These are phyloP conservation scores for Antheraea assamensis DNA, from an alignment of 2,888 invertebrate species.

Conservation along the genomic window DNA sequence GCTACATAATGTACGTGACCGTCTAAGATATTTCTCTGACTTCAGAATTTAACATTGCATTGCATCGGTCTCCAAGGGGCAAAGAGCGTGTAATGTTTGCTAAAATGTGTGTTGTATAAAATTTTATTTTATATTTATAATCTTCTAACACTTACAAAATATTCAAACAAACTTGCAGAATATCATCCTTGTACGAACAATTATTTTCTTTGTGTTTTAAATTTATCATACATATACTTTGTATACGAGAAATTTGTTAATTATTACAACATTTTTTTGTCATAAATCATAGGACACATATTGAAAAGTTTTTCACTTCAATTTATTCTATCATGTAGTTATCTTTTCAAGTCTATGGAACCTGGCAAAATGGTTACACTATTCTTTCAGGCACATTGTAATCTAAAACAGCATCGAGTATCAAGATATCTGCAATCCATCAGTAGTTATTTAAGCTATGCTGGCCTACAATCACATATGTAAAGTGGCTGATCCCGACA, in stretches of 20 bases:
- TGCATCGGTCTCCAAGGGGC: neutral
- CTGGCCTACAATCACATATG: no score
- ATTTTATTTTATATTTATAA: neutral
- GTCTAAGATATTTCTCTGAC: constrained; percentile 6
- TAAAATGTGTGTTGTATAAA: neutral
- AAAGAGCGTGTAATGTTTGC: constrained; percentile 6
- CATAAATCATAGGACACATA: no score
- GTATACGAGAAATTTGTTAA: neutral
- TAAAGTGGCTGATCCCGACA: no score
- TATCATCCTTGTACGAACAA: neutral
- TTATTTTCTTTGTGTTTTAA: neutral
- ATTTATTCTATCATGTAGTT: no score
- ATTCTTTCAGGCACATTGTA: no score
- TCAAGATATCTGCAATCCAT: no score
- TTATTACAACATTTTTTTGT: neutral
- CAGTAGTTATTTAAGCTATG: no score
- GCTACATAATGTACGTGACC: constrained; percentile 9
- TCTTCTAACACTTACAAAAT: neutral
- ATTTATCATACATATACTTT: neutral
- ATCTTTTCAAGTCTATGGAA: no score
- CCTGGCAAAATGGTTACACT: no score
- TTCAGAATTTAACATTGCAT: neutral
- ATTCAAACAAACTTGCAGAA: neutral
- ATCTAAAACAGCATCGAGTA: no score
- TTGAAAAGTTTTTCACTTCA: no score